Base-by-base conservation (phyloP, 2,113 vertebrate genomes). In the Motacilla tschutschensis region DNA sequence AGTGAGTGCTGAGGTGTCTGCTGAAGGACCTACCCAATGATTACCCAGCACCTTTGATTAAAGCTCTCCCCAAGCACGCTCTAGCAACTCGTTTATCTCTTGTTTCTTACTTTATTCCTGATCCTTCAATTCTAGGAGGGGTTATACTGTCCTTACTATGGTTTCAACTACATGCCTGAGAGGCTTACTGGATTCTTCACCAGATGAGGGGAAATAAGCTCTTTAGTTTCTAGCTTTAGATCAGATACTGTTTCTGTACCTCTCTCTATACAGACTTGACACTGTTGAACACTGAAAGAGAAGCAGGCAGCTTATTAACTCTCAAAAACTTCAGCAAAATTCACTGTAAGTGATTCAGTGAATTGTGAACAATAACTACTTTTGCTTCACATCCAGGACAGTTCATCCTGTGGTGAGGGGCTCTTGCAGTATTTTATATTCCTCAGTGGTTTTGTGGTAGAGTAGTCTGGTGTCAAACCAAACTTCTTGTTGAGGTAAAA, bases 171-270 rank as follows among this genome's bases (percentile, higher is more conserved):
- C 2, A 2, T 80, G 63, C 81, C 50, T 47, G 65, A 93, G 84
- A 87, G 69, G 62, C 84, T 93, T 79, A 87, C 29, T 75, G 73
- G 35, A 75, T 91, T 90, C 73, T 87, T 93, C 55, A 67, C 50
- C 88, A 87, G 84, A 92, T 88, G 80, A 90, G 41, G 21, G 16
- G 47, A 90, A 92, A 72, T 87, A 95, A 88, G 80, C 69, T 69
- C 78, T 94, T 92, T 82, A 75, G 65, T 92, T 94, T 87, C 70
- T 78, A 55, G 66, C 79, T 90, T 64, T 87, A 75, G 62, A 83
- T 83, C 41, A 76, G 70, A 79, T 73, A 53, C 46, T 71, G 44
- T 81, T 88, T 91, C 59, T 67, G 40, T 60, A 60, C 44, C 22
- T 65, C 59, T 92, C 55, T 67, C 59, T 53, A n/a, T 92, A 75